A percentile compares a stretch with the other conserved stretches of the same genome.
Evolutionary conservation across 2,888 invertebrate species (phyloP).

Genomic region (Morpho achilles): DNA sequence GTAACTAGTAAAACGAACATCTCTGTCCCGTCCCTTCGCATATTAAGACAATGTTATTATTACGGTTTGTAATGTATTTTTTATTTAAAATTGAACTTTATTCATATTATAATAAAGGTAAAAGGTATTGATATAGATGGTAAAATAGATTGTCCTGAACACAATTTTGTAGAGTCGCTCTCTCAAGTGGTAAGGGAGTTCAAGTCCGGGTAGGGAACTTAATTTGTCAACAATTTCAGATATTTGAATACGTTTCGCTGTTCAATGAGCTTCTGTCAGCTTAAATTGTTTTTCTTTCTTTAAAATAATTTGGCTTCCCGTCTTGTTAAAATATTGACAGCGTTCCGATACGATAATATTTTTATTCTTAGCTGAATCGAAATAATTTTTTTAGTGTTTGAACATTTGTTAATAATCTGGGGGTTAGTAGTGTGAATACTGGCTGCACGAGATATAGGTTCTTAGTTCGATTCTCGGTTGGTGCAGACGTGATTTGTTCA

Average conservation of each 20-base stretch:
- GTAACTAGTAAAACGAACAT: constrained; percentile 79
- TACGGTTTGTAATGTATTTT: constrained; percentile 24
- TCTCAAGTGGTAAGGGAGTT: constrained; percentile 76
- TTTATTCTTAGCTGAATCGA: constrained; percentile 1
- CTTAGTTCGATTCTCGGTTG: no score
- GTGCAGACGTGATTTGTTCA: no score
- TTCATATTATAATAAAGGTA: constrained; percentile 22
- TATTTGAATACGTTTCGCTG: constrained; percentile 78
- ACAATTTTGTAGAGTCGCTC: constrained; percentile 67
- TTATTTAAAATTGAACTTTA: constrained; percentile 35
- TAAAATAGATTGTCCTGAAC: constrained; percentile 30
- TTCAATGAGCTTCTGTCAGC: constrained; percentile 76
- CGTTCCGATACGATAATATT: constrained; percentile 19
- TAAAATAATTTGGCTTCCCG: constrained; percentile 47
- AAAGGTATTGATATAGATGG: constrained; percentile 11
- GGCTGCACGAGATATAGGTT: no score
- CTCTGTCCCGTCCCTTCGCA: constrained; percentile 70
- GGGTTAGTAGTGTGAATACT: no score
- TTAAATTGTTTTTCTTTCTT: constrained; percentile 72
- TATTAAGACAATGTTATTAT: constrained; percentile 42
- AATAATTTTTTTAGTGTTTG: background rate
- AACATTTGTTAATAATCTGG: no score
- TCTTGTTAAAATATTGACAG: constrained; percentile 31
- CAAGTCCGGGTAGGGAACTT: constrained; percentile 69
- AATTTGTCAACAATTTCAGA: constrained; percentile 80